Evolutionary conservation across 2,797 vertebrate genomes (phyloP).

Genomic region (Xiphophorus birchmanni): DNA sequence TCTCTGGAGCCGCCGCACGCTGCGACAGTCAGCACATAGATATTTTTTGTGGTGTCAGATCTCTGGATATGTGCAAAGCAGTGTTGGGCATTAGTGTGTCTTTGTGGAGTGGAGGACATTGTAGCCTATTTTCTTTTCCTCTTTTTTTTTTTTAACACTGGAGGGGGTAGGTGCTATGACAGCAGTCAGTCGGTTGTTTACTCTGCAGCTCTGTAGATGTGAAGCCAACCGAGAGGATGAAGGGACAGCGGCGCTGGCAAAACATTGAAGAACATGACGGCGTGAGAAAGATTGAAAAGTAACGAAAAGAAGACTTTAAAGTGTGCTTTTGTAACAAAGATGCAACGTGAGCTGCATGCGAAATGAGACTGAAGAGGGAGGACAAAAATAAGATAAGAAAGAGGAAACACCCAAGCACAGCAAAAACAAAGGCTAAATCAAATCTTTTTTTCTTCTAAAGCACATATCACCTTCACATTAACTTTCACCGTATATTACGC

Average conservation of each 20-base stretch:
- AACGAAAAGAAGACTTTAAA: not conserved
- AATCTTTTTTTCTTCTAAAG: conserved; percentile 5
- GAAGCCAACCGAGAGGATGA: conserved; percentile 35
- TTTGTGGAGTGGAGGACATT: conserved; percentile 43
- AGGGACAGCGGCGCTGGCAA: conserved; percentile 17
- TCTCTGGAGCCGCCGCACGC: conserved; percentile 37
- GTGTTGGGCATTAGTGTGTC: conserved; percentile 40
- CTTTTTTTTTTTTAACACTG: not conserved
- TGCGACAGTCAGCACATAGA: conserved; percentile 61
- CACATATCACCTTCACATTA: not conserved
- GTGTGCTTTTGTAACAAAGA: not conserved
- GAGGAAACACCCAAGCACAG: conserved; percentile 31
- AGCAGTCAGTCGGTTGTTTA: conserved; percentile 67
- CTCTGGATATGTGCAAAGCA: conserved; percentile 35
- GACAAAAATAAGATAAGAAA: conserved; percentile 23
- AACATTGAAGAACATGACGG: conserved; percentile 7
- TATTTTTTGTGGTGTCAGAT: conserved; percentile 52
- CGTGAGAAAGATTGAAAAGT: not conserved
- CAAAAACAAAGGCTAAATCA: conserved; percentile 20
- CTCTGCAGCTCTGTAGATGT: conserved; percentile 42
- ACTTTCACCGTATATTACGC: not conserved
- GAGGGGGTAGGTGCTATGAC: conserved; percentile 56
- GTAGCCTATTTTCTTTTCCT: conserved; percentile 20
- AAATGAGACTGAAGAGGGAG: conserved; percentile 8
- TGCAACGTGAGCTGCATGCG: conserved; percentile 13